phyloP scores from a whole-genome alignment of 2,888 invertebrate genomes.

The Xylocampa areola region DNA sequence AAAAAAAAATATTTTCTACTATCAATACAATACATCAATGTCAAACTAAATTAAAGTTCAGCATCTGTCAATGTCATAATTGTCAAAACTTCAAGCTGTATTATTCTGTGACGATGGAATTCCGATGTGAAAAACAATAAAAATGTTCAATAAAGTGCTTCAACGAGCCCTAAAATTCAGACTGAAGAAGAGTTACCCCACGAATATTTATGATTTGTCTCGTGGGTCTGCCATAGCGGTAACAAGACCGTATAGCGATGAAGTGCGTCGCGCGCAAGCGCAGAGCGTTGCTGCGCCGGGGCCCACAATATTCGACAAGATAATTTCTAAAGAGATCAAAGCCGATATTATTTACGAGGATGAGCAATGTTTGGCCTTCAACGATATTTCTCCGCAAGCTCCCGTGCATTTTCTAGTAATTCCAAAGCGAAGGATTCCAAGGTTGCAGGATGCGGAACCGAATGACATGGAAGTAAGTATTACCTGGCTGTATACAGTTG shows the following conservation, averaged over 20 bases:
- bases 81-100: constrained; percentile 35
- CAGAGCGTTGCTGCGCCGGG: constrained; percentile 76
- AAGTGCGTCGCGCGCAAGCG: constrained; percentile 81
- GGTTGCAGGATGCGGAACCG: constrained; percentile 89
- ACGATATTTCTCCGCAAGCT: constrained; percentile 94
- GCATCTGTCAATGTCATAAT: constrained; percentile 41
- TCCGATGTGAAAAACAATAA: constrained; percentile 59
- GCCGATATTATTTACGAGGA: constrained; percentile 96
- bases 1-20: no score
- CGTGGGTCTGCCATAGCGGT: constrained; percentile 81
- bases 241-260: constrained; percentile 81
- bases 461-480: constrained; percentile 90
- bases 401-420: constrained; percentile 96
- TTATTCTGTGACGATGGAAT: constrained; percentile 56
- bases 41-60: constrained; percentile 1
- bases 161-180: constrained; percentile 85
- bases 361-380: constrained; percentile 94
- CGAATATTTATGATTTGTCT: constrained; percentile 84
- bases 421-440: constrained; percentile 93
- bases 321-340: constrained; percentile 93
- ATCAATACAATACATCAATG: constrained; percentile 15
- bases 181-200: constrained; percentile 83
- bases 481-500: constrained; percentile 16
- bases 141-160: constrained; percentile 86
- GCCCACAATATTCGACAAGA: constrained; percentile 93